A percentile compares a stretch with the other conserved stretches of the same genome.
phyloP scores from a whole-genome alignment of 2,113 vertebrate species.

The Thamnaconus septentrionalis region DNA sequence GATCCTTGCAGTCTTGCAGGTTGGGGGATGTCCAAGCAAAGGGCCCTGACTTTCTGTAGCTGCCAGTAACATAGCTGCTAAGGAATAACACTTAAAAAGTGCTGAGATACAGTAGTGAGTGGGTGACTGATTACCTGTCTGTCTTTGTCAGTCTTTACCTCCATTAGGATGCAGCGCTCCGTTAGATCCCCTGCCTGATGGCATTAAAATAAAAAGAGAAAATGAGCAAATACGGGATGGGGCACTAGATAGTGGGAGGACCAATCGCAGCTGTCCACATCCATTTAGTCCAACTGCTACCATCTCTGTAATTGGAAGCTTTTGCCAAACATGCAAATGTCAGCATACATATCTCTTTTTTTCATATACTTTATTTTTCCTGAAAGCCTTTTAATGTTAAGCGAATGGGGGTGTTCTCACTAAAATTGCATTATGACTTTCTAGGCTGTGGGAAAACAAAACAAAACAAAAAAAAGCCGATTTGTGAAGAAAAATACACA shows the following conservation, averaged over 20 bases:
- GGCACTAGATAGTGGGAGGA: constrained; percentile 12
- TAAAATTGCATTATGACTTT: constrained; percentile 15
- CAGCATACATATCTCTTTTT: constrained; percentile 11
- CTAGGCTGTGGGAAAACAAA: constrained; percentile 2
- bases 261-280: constrained; percentile 31
- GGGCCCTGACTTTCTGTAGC: too few relatives aligned
- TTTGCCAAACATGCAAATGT: constrained; percentile 27
- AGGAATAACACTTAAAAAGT: too few relatives aligned
- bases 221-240: neutral
- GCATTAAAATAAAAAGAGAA: constrained; percentile 12
- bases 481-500: constrained; percentile 16
- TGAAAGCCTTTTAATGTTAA: neutral
- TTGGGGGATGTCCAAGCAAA: too few relatives aligned
- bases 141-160: constrained; percentile 2
- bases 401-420: neutral
- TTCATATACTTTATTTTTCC: constrained; percentile 9
- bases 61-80: too few relatives aligned
- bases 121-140: constrained; percentile 15
- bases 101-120: neutral
- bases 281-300: constrained; percentile 18
- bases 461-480: neutral
- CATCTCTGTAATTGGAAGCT: constrained; percentile 1
- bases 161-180: constrained; percentile 5
- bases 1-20: too few relatives aligned
- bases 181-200: neutral